Evolutionary conservation across 1,140 invertebrate species (phyloP), one percentile per base, ranked within the genome.

Genomic region (Lepidurus arcticus): DNA sequence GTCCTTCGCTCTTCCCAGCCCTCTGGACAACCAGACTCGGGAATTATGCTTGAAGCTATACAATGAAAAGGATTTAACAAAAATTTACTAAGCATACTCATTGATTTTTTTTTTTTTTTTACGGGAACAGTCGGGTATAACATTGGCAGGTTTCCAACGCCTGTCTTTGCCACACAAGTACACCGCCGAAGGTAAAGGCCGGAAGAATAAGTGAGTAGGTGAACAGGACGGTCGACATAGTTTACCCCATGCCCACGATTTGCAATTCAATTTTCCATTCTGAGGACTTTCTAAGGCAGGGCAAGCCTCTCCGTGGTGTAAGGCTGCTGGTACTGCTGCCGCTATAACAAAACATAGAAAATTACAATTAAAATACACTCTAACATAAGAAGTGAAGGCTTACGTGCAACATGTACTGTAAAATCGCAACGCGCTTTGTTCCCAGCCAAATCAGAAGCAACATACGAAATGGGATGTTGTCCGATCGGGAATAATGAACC

Each of bases 391-490:
- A 43, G 6, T 42, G 43, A 42, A 44, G 9, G 43, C 83, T 81
- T 86, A 91, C 90, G 85, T 85, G 86, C 86, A 45, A 91, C 87
- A 79, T 87, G 86, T 78, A 91, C 86, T 11, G 86, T 87, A 84
- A 91, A 91, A 81, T 87, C 87, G 83, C 90, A 91, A 79, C 86
- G 86, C 42, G 88, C 87, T 82, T 85, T 87, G 83, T 88, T 88
- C 79, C 89, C 90, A 76, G 90, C 87, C 21, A 86, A 86, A 81
- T 90, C 90, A 78, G 87, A 88, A 44, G 88, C 90, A 75, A 90
- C 86, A 81, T 91, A 91, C 79, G 85, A 88, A 26, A 91, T 86
- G 73, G 87, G 86, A 83, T 91, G 89, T 78, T 87, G 82, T 11
- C 90, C 90, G 34, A 84, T 81, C 44, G 87, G 85, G 81, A 91